phyloP scores from a whole-genome alignment of 2,888 invertebrate genomes.

The Drosophila cracens region DNA sequence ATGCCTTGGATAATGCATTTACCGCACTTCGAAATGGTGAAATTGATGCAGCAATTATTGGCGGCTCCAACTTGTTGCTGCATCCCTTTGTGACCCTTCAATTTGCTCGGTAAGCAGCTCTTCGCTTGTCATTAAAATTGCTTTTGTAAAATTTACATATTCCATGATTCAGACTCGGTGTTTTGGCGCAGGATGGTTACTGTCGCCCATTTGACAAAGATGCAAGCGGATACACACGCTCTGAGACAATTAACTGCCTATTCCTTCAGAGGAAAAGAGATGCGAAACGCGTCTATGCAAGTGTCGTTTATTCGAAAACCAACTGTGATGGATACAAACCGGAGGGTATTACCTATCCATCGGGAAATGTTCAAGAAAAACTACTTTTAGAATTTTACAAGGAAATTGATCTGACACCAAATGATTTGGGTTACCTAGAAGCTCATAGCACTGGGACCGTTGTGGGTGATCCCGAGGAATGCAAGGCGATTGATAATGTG shows the following conservation, averaged over 20 bases:
- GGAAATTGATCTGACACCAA: conserved; percentile 90
- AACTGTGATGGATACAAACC: conserved; percentile 92
- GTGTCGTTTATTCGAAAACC: conserved; percentile 91
- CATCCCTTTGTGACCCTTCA: conserved; percentile 95
- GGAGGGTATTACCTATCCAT: conserved; percentile 89
- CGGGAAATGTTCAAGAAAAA: conserved; percentile 88
- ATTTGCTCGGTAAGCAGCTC: conserved; percentile 88
- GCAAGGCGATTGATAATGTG: conserved; percentile 92
- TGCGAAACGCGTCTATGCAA: conserved; percentile 89
- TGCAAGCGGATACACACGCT: conserved; percentile 93
- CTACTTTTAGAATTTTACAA: conserved; percentile 88
- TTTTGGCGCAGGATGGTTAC: conserved; percentile 92
- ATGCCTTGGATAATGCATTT: conserved; percentile 94
- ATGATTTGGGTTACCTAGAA: conserved; percentile 91
- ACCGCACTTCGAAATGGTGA: conserved; percentile 91
- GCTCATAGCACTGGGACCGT: conserved; percentile 94
- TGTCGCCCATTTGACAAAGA: conserved; percentile 96
- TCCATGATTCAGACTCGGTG: conserved; percentile 87
- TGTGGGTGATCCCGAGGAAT: conserved; percentile 97
- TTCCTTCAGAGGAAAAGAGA: conserved; percentile 90
- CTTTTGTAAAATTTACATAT: neutral
- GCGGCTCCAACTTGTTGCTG: conserved; percentile 93
- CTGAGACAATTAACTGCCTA: conserved; percentile 90
- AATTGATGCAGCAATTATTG: conserved; percentile 95
- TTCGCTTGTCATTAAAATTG: neutral